Evolutionary conservation across 1,140 invertebrate species (phyloP), one percentile per base, ranked within the genome.

Genomic region (Batillaria attramentaria): DNA sequence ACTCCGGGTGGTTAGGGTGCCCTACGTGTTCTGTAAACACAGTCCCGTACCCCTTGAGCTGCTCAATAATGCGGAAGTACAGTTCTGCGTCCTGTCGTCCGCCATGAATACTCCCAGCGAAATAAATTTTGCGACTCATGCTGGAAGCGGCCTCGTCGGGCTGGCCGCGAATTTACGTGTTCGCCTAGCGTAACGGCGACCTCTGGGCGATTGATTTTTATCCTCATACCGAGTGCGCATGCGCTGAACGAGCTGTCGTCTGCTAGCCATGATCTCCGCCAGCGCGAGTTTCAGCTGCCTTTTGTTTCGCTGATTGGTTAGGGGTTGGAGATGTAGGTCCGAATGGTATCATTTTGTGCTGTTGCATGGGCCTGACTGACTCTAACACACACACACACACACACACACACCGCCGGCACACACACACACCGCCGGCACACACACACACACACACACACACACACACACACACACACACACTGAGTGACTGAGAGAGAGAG

Each of bases 31-130:
- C 87, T 16, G 90, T 91, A 3, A 91, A 79, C 10, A 91, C 89
- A 18, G 70, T 80, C 18, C 90, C 90, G 83, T 86, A 89, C n/a
- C 43, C 54, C 65, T 84, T 77, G 16, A 91, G 82, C 57, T 85
- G 81, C 28, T 83, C 60, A 28, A 91, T 87, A 24, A 91, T 82
- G 37, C 79, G 54, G 20, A 46, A 79, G 80, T 91, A 91, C 8
- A 91, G 43, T 13, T 85, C 86, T 16, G 84, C 87, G 84, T 91
- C 90, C 43, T 86, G 82, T 20, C 89, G 80, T 13, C 90, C 90
- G n/a, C 72, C 90, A 57, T 87, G 72, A 39, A 91, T 91, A 70
- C 88, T 90, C n/a, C 90, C 90, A 84, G 87, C 88, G 81, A 91
- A 91, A 79, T 91, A 91, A n/a, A 91, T 88, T 69, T 90, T 88